Conservation (phyloP, 2,113 vertebrate genomes). For the Shinisaurus crocodilurus region DNA sequence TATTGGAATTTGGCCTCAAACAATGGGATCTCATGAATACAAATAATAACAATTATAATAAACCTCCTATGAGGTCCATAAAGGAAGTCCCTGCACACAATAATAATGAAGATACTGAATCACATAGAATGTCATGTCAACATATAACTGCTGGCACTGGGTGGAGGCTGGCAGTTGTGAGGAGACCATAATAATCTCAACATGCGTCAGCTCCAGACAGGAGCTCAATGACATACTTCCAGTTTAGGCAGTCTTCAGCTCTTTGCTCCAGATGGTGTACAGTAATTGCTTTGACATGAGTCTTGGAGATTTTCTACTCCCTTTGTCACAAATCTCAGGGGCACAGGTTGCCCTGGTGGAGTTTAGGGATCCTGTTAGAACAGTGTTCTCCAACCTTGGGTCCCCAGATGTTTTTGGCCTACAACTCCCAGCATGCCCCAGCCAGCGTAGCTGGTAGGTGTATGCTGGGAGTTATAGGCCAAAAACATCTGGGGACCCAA, state of each 20-base stretch:
- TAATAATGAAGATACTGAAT: background rate
- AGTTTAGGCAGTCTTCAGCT: background rate
- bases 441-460: no score
- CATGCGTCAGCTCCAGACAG: background rate
- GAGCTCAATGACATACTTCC: background rate
- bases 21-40: background rate
- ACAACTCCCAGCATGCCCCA: no score
- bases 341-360: no score
- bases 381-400: no score
- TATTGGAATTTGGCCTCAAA: background rate
- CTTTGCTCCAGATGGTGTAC: background rate
- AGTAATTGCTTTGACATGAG: background rate
- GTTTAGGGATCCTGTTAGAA: background rate
- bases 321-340: background rate
- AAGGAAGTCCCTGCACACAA: background rate
- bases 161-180: slow-evolving; percentile 12
- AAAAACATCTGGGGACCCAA: no score
- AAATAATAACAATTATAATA: background rate
- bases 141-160: background rate
- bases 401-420: no score
- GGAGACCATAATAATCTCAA: background rate
- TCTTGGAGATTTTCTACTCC: background rate
- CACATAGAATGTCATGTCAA: background rate
- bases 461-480: no score
- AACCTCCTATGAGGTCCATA: background rate